phyloP scores from a whole-genome alignment of 2,113 vertebrate species.

The Colinus virginianus region DNA sequence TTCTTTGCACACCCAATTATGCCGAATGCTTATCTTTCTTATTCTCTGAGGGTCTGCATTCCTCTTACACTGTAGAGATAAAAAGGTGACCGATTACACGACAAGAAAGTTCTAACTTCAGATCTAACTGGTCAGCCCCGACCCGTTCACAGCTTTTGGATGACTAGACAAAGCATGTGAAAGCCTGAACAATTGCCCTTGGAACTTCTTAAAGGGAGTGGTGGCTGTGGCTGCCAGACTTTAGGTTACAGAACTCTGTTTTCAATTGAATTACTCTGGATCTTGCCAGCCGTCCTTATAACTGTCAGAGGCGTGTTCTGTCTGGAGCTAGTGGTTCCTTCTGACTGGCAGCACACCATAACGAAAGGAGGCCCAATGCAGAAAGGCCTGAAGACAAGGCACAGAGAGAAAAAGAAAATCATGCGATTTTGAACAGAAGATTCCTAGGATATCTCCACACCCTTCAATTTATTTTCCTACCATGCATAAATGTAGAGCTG shows the following conservation, averaged over 20 bases:
- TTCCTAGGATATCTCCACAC: neutral
- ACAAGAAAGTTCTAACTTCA: neutral
- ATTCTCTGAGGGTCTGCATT: neutral
- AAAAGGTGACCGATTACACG: neutral
- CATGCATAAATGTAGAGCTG: neutral
- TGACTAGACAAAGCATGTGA: neutral
- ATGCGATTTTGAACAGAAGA: neutral
- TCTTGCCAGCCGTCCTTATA: neutral
- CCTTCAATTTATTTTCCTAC: neutral
- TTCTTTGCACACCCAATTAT: neutral
- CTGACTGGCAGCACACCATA: rapidly evolving
- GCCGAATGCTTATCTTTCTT: neutral
- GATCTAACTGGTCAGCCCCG: neutral
- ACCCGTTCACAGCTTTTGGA: neutral
- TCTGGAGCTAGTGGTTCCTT: neutral
- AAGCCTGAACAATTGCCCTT: neutral
- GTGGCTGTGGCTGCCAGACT: neutral
- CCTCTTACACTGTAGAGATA: rapidly evolving
- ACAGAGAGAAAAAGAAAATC: neutral
- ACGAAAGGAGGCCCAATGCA: neutral
- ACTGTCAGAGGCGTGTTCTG: neutral
- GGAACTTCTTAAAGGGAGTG: slow-evolving; percentile 8
- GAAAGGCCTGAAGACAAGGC: neutral
- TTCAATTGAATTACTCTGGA: neutral
- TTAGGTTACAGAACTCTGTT: neutral